phyloP scores from a whole-genome alignment of 2,113 vertebrate species.

The Tor tambroides region DNA sequence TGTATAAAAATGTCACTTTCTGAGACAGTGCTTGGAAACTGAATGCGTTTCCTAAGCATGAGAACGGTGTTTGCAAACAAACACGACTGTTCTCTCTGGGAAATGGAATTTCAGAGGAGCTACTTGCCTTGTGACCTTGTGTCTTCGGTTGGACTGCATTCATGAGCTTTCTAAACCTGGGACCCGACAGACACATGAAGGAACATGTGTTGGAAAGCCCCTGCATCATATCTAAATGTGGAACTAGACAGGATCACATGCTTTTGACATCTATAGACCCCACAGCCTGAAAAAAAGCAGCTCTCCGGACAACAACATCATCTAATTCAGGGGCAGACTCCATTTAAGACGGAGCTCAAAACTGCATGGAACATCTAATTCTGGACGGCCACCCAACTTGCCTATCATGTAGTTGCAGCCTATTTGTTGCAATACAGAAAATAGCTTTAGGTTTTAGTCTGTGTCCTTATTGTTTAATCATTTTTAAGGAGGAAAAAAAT shows the following conservation, averaged over 20 bases:
- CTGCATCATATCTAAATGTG: slow-evolving; percentile 62
- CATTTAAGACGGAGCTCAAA: background rate
- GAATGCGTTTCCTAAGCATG: background rate
- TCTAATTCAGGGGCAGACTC: slow-evolving; percentile 44
- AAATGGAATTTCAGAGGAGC: slow-evolving; percentile 28
- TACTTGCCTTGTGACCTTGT: slow-evolving; percentile 20
- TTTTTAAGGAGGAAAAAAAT: background rate
- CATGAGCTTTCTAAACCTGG: slow-evolving; percentile 29
- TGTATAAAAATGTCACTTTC: background rate
- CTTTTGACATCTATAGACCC: slow-evolving; percentile 55
- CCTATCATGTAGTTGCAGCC: background rate
- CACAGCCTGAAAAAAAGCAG: slow-evolving; percentile 8
- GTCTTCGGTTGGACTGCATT: slow-evolving; percentile 20
- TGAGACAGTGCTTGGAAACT: background rate
- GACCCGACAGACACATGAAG: slow-evolving; percentile 54
- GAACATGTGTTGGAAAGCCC: slow-evolving; percentile 73
- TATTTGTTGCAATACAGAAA: background rate
- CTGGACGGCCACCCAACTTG: background rate
- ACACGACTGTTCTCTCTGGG: slow-evolving; percentile 21
- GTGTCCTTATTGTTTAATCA: background rate
- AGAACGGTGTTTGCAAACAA: slow-evolving; percentile 10
- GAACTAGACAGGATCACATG: slow-evolving; percentile 43
- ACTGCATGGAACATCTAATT: slow-evolving; percentile 22
- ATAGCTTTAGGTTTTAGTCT: background rate
- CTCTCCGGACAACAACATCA: slow-evolving; percentile 36